Base-by-base conservation (phyloP, 2,888 invertebrate species). In the Oligia strigilis region DNA sequence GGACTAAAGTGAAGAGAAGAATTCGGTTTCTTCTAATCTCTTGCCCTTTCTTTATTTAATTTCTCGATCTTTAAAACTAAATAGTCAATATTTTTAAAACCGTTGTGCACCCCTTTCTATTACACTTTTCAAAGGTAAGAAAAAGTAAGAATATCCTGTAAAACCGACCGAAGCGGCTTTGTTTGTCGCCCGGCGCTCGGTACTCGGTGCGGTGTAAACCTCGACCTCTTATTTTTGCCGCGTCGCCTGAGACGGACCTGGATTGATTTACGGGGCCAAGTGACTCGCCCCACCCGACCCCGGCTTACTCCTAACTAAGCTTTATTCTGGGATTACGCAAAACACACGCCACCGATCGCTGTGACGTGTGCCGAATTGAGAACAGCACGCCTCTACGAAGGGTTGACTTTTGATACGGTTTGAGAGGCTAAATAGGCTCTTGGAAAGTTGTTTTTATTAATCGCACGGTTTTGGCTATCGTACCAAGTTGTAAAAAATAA, bases 241-340 rank as follows among this genome's bases (percentile, higher is more conserved):
- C 93, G 93, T 94, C 93, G 94, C 92, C 92, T 94, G 93, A 95
- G 93, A 94, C 91, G 92, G 90, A 89, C 91, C 87, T 88, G 93
- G 95, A 96, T 95, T 96, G 96, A 96, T 96, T 96, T 96, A 96
- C 94, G 95, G 94, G 93, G 92, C 93, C 93, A 94, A 95, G 95
- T 94, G 95, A 93, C 94, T 94, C 87, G 83, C 92, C 91, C 92
- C 89, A 92, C 92, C 93, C 93, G 92, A 93, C 93, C 94, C 94
- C 93, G 92, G 95, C 94, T 95, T 94, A 94, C 92, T 92, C 92
- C 93, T 93, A 94, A 94, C 95, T 95, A 95, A 96, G 95, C 95
- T 93, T 93, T 93, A 93, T 92, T 92, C 92, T 84, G 89, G 93
- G 95, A 94, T 95, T 95, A 96, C 94, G 95, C 94, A 94, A 95